Base-by-base conservation (phyloP, 2,888 invertebrate species). In the Xanthia icteritia region DNA sequence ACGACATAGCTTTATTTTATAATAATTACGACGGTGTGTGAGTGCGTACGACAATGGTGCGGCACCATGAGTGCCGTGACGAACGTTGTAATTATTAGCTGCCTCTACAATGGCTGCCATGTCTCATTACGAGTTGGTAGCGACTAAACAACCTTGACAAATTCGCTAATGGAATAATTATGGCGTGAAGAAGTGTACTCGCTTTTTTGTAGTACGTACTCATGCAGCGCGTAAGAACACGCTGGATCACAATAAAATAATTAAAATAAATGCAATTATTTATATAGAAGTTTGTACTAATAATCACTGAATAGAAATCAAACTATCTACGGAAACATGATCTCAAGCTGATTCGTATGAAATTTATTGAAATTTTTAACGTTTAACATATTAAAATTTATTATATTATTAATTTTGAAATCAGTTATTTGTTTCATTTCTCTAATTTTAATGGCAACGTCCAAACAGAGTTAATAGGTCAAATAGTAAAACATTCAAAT, bases 281-380 rank as follows among this genome's bases (percentile, higher is more conserved):
- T 73, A 36, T 54, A 70, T 54, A 82, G n/a, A 73, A 78, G 20
- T 65, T 76, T 76, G 58, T 79, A 83, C n/a, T 61, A 69, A 68
- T 61, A 69, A 68, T 63, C 75, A 77, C 86, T 73, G 60, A 73
- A 74, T 79, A 67, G 13, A 76, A 63, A 76, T 63, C 66, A 67
- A 70, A 76, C 48, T 81, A 71, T 64, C 75, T 84, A 86, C 88
- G 85, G 91, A 92, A 91, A 90, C 92, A 92, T 90, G 92, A 90
- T 90, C 89, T 89, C 86, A 85, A 86, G 81, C 86, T 79, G 83
- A 87, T 90, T 90, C 83, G 86, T 91, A 90, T 85, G 84, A 88
- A 90, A 90, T 90, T 92, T 92, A 91, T 91, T 90, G 84, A 92
- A 91, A 91, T 90, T 91, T 92, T 89, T 93, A 92, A 93, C 89